Percentiles rank a stretch among this genome's conserved stretches.
These are phyloP conservation scores for Ophion slaviceki DNA, from an alignment of 2,888 invertebrate species.

Conservation along the genomic window DNA sequence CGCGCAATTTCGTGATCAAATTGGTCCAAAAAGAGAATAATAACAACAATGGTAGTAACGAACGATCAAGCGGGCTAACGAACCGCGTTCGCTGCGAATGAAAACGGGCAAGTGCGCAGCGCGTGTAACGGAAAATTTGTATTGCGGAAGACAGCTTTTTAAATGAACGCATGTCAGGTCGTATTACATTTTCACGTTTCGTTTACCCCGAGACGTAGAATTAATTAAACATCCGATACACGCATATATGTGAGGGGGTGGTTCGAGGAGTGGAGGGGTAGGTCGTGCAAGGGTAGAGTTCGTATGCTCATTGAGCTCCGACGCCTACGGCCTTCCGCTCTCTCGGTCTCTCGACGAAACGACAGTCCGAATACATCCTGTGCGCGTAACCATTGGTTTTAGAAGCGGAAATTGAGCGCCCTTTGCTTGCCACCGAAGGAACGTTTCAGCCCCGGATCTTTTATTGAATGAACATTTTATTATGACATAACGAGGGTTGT, in stretches of 20 bases:
- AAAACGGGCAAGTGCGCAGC: background rate
- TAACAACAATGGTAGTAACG: too few species aligned
- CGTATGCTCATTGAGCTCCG: constrained; percentile 57
- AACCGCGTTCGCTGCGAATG: background rate
- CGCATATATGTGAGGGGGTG: constrained; percentile 44
- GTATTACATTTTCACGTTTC: constrained; percentile 78
- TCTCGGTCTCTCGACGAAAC: background rate
- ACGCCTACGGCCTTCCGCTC: constrained; percentile 48
- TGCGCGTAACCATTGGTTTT: constrained; percentile 19
- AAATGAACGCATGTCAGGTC: constrained; percentile 70
- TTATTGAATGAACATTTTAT: constrained; percentile 13
- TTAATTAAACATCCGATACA: constrained; percentile 81
- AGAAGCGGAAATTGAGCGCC: constrained; percentile 65
- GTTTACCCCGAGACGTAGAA: constrained; percentile 78
- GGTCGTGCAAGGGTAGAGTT: constrained; percentile 29
- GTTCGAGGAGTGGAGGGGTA: constrained; percentile 12
- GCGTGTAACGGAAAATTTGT: background rate
- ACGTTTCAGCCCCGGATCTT: background rate
- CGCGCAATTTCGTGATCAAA: background rate
- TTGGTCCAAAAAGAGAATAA: constrained; percentile 3
- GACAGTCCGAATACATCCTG: constrained; percentile 33
- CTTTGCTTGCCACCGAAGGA: constrained; percentile 49
- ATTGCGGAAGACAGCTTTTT: constrained; percentile 59
- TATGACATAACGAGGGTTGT: constrained; percentile 2
- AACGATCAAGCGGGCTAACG: too few species aligned